Base-by-base conservation (phyloP, 2,797 vertebrate genomes). In the Jordanella pulchra region DNA sequence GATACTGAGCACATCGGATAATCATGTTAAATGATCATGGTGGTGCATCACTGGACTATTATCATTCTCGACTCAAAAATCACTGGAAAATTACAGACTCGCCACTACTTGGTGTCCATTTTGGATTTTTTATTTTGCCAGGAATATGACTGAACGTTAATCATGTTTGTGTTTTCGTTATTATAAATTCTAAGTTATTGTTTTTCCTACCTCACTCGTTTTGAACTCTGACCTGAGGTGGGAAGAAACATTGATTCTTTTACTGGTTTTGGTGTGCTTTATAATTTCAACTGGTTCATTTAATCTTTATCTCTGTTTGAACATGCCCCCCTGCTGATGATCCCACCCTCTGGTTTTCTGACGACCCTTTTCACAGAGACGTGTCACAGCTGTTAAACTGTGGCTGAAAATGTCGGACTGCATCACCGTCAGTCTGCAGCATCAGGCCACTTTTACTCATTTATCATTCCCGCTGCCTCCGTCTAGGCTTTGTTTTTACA, bases 181-280 rank as follows among this genome's bases (percentile, higher is more conserved):
- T 48, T 44, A 15, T 74, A 64, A 70, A 45, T 14, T 47, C 67
- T 87, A 76, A 91, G 88, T 91, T 89, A 85, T 89, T 87, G 63
- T 83, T 87, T 84, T 63, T 80, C 89, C 91, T 93, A 93, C 93
- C 93, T 94, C 93, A 91, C 79, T 76, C 81, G 53, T 80, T 86
- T 88, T 83, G 72, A 79, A 86, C 81, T 70, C 68, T 50, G 56
- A 15, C n/a, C 28, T 68, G 78, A 78, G 77, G 75, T 85, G 68
- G 82, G 67, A 68, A 45, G 69, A 65, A 83, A 83, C 56, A 66
- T 80, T n/a, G n/a, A n/a, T n/a, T 78, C 84, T 83, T 87, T 84
- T 87, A 85, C 65, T 60, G 83, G 84, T 89, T 75, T 89, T 73
- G 44, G 21, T 81, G 82, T 76, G 82, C 87, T 92, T 72, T 76